Evolutionary conservation across 2,113 vertebrate species (phyloP).

Genomic region (Pogonocichla stellata): DNA sequence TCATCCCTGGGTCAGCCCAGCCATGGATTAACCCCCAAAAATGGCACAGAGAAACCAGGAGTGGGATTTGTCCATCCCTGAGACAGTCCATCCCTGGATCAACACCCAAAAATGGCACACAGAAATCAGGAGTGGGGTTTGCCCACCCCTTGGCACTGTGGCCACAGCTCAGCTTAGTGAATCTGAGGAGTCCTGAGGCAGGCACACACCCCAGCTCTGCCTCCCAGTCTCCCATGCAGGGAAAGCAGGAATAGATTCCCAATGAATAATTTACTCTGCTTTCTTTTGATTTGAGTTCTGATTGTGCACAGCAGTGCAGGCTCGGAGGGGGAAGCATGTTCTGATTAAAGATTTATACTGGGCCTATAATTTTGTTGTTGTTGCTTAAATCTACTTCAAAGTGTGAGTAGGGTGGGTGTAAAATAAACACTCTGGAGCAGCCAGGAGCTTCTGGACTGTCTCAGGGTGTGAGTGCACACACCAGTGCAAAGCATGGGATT

Average conservation of each 20-base stretch:
- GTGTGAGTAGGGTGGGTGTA: neutral
- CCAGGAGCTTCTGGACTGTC: neutral
- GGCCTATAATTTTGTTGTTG: neutral
- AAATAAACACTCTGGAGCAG: neutral
- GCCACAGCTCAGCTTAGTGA: neutral
- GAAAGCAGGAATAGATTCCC: neutral
- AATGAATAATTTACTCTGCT: neutral
- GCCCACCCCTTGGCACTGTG: neutral
- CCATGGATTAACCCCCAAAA: too few species aligned
- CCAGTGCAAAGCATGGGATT: accelerated
- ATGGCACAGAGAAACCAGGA: too few species aligned
- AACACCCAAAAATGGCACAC: accelerated
- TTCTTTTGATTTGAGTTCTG: neutral
- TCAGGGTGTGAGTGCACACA: neutral
- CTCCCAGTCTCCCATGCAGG: accelerated
- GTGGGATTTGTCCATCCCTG: too few species aligned
- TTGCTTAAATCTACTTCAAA: neutral
- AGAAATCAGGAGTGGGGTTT: neutral
- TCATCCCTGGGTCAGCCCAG: too few species aligned
- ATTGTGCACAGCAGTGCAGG: neutral
- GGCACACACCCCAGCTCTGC: neutral
- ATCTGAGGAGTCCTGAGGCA: neutral
- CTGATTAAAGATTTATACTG: slow-evolving; percentile 24
- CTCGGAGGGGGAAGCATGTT: neutral
- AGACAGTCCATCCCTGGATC: neutral